Base-by-base conservation (phyloP, 2,888 invertebrate genomes). In the Nyleta sp. region DNA sequence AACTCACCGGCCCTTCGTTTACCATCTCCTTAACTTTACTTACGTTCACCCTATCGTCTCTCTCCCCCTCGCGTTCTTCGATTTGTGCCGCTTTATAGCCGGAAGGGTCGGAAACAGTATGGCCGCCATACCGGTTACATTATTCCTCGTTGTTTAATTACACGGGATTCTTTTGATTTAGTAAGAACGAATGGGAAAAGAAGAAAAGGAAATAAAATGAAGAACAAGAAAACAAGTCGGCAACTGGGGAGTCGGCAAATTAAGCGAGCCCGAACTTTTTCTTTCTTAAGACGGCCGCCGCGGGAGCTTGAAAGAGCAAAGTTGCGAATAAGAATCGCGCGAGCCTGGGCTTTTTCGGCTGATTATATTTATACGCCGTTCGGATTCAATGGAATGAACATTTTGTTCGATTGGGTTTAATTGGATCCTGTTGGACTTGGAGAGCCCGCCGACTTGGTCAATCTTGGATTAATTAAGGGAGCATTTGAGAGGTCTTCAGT, bases 141-240 rank as follows among this genome's bases (percentile, higher is more conserved):
- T 76, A 76, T 76, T 65, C 71, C 76, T 59, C 76, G 76, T 76
- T 76, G 76, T 76, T 76, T 76, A 76, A 76, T 76, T 76, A 76
- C 76, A 52, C 65, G 64, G 62, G 38, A 59, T 70, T 76, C 70
- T 70, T 67, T 70, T 70, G 76, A 68, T 76, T 76, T 71, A 71
- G 57, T 44, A 65, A 44, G 70, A 42, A 46, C 59, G 64, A 76
- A 70, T 52, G 65, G 46, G 13, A 38, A 38, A 38, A 8, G 13
- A 2, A 28, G 8, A 10, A 10, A 28, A 28, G 6, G 28, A 10
- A 28, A 7, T 1, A 28, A 5, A 28, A 28, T 7, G 28, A 4
- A 4, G 24, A n/a, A n/a, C n/a, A n/a, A 24, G 24, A 70, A 65
- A 70, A 64, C 68, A 75, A 68, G 68, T 55, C 35, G 60, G 40